These are phyloP conservation scores for Podabrus alpinus DNA, from an alignment of 2,888 invertebrate species.

Conservation along the genomic window DNA sequence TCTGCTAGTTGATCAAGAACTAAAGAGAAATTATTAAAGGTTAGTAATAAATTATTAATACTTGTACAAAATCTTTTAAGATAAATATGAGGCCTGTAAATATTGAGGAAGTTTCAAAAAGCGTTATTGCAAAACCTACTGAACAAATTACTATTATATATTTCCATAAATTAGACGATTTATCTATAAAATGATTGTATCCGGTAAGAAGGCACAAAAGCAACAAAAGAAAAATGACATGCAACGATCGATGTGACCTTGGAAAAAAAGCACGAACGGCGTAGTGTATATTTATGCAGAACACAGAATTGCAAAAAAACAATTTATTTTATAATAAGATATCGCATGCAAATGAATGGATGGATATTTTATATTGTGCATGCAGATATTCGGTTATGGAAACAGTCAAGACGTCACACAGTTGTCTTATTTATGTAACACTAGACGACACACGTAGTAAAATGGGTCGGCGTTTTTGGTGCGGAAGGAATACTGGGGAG, in stretches of 20 bases:
- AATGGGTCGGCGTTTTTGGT: constrained; percentile 17
- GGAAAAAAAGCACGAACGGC: not conserved
- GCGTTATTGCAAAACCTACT: no score
- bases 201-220: not conserved
- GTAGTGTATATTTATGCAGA: constrained; percentile 29
- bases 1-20: no score
- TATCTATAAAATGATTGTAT: not conserved
- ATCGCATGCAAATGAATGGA: constrained; percentile 35
- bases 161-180: not conserved
- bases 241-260: not conserved
- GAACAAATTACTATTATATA: not conserved
- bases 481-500: constrained; percentile 38
- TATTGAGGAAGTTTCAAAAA: no score
- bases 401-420: not conserved
- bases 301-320: constrained; percentile 23
- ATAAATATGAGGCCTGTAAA: no score
- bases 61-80: no score
- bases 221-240: not conserved
- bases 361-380: not conserved
- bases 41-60: no score
- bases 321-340: constrained; percentile 4
- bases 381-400: not conserved
- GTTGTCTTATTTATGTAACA: constrained; percentile 6
- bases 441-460: constrained; percentile 32
- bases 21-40: no score